A percentile compares a stretch with the other conserved stretches of the same genome.
Conservation (phyloP, 2,797 vertebrate genomes). For the Austrolebias charrua region DNA sequence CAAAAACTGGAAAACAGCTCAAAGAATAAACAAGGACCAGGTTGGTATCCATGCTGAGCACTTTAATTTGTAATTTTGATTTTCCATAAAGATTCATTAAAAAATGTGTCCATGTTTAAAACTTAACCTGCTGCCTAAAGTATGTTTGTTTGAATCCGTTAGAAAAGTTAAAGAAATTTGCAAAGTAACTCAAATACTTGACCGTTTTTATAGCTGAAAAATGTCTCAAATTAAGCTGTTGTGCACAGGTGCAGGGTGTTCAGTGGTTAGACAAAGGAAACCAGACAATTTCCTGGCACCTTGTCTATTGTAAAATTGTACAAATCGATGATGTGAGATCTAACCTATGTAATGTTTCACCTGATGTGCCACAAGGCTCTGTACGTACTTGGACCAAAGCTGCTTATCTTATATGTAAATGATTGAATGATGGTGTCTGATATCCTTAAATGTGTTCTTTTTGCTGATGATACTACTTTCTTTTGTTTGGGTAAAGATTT, state of each 20-base stretch:
- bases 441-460: too few species aligned
- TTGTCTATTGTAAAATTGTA: not conserved
- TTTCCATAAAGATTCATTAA: not conserved
- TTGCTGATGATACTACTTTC: too few species aligned
- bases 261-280: constrained; percentile 25
- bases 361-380: too few species aligned
- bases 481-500: too few species aligned
- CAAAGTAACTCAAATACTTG: not conserved
- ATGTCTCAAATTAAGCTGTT: not conserved
- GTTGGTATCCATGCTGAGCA: constrained; percentile 53
- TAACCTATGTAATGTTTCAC: too few species aligned
- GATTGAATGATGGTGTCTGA: too few species aligned
- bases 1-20: constrained; percentile 51
- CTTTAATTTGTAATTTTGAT: not conserved
- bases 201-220: not conserved
- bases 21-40: constrained; percentile 72
- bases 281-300: constrained; percentile 16
- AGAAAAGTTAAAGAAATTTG: not conserved
- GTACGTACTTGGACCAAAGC: too few species aligned
- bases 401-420: too few species aligned
- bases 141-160: not conserved
- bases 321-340: too few species aligned
- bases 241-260: not conserved
- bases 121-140: not conserved
- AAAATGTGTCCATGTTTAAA: not conserved